phyloP scores from a whole-genome alignment of 2,113 vertebrate genomes.

The Peromyscus leucopus region DNA sequence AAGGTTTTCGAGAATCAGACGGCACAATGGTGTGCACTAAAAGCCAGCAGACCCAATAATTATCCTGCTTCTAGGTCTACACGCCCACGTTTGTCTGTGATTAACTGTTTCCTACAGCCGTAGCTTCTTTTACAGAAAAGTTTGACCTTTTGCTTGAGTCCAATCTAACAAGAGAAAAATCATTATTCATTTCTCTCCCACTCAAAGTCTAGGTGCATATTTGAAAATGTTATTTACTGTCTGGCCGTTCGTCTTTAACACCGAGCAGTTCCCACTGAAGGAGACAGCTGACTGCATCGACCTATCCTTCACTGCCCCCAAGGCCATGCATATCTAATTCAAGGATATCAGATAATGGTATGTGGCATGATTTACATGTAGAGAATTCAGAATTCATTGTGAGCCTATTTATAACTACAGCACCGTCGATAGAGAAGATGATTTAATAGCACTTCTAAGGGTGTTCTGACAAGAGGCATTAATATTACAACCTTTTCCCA shows the following conservation, averaged over 20 bases:
- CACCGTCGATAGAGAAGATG: constrained; percentile 66
- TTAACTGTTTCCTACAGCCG: constrained; percentile 16
- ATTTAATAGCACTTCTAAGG: constrained; percentile 80
- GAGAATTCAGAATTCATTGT: constrained; percentile 84
- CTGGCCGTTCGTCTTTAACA: constrained; percentile 68
- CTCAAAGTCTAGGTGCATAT: constrained; percentile 77
- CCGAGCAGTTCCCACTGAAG: constrained; percentile 73
- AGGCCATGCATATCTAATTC: constrained; percentile 76
- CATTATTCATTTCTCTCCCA: constrained; percentile 74
- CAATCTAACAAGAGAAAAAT: constrained; percentile 70
- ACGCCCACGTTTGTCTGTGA: constrained; percentile 36
- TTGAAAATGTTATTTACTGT: constrained; percentile 80
- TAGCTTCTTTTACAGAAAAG: constrained; percentile 61
- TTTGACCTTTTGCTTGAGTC: constrained; percentile 73
- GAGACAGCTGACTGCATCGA: constrained; percentile 74
- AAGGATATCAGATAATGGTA: constrained; percentile 82
- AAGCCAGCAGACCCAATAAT: not conserved
- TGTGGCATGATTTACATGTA: constrained; percentile 81
- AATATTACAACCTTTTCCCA: constrained; percentile 76
- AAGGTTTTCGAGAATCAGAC: constrained; percentile 48
- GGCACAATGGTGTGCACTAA: not conserved
- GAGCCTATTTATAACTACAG: constrained; percentile 82
- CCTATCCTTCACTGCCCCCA: constrained; percentile 69
- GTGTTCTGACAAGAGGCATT: constrained; percentile 80
- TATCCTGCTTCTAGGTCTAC: constrained; percentile 60